Base-by-base conservation (phyloP, 2,113 vertebrate genomes). In the Myotis brandtii region DNA sequence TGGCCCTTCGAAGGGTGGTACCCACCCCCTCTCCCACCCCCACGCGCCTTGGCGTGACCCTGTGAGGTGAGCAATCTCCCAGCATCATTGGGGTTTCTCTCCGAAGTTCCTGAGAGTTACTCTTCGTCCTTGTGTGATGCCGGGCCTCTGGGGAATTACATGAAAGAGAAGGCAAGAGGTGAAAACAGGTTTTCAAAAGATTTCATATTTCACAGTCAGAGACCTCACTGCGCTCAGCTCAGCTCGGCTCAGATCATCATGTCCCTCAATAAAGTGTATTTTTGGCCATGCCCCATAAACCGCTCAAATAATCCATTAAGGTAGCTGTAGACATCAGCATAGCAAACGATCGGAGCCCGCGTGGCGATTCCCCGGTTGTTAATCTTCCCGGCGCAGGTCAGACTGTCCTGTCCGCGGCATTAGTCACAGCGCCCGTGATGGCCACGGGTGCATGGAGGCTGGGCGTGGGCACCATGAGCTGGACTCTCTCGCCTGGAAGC, bases 361-460 rank as follows among this genome's bases (percentile, higher is more conserved):
- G 84, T 92, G 87, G 87, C 52, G 96, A 64, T 89, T 96, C 96
- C 56, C 56, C 0, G 3, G 73, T 73, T 90, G 95, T 96, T 97
- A 96, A 97, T 98, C 95, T 97, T 83, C 92, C 83, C 30, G 56
- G 94, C 93, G 96, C 94, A 83, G 97, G 95, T 76, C 92, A 48
- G 73, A 8, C 82, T 96, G 96, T 95, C 89, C 95, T 95, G 95
- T 95, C 96, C 94, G 94, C 93, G 94, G 91, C 59, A 14, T 97
- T 97, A 97, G 96, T 94, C 93, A 73, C 32, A 6, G 77, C 77
- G 13, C 23, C 73, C 89, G 67, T 91, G 95, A 69, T 96, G 82
- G 83, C 72, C 79, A 34, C 80, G 54, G 93, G 93, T 46, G 69
- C 91, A 92, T 43, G 90, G 59, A 73, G 86, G 80, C 83, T 94